Base-by-base conservation (phyloP, 2,888 invertebrate species). In the Sphaerophoria rueppellii region DNA sequence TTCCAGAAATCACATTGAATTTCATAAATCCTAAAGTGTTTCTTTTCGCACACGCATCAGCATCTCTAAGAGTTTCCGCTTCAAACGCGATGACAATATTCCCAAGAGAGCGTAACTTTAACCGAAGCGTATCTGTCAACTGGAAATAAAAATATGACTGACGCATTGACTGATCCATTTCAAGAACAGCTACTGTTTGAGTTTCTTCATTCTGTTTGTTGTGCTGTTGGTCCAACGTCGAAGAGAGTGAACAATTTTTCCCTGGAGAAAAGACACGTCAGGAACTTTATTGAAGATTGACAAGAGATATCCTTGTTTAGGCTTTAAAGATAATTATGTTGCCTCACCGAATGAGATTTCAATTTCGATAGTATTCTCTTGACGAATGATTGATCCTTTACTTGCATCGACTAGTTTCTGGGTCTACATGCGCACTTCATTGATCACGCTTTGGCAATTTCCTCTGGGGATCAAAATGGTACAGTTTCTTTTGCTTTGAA, bases 271-370 rank as follows among this genome's bases (percentile, higher is more conserved):
- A 24, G 24, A 63, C 67, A 46, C 57, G 83, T 72, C 83, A 76
- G 58, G 32, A 63, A 67, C 50, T 57, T 61, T 32, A 71, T 71
- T 80, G 60, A 11, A 80, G 83, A 83, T 83, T 83, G 83, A 80
- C 67, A 52, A 32, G 61, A 60, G 83, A 83, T 83, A 80, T 80
- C 83, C 83, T 83, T 83, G 75, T 83, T 80, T 75, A 83, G 80
- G 76, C 46, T 24, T 37, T 43, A 60, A 50, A 75, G 65, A 75
- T 79, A 83, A 83, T 83, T 80, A 80, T 83, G 80, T 83, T 83
- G 80, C 83, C 71, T 71, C 72, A 46, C 24, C 60, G 75, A 76
- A 72, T 80, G 63, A 75, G 83, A 83, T 83, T 83, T 80, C 80
- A 83, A 76, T 83, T 83, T 75, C 57, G 83, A 83, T 83, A 83